These are phyloP conservation scores for Strongylocentrotus purpuratus DNA, from an alignment of 35 echinoderm and acorn worm species.

Conservation along the genomic window DNA sequence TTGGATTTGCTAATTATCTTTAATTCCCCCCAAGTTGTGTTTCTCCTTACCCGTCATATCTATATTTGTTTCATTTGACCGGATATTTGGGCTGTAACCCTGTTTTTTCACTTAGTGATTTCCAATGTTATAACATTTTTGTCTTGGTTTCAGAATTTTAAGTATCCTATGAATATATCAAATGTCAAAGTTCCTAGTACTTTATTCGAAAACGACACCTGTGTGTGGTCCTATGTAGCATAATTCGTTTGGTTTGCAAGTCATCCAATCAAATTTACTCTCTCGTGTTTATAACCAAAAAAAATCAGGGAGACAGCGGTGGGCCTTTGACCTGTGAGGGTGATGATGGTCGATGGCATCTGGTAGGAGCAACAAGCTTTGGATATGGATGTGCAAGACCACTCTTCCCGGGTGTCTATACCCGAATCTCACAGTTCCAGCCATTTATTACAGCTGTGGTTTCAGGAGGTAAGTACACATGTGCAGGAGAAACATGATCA, in stretches of 20 bases:
- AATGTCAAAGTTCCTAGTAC: too few species aligned
- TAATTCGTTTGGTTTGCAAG: background rate
- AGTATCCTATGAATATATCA: background rate
- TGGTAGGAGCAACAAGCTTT: conserved; percentile 60
- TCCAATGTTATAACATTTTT: too few species aligned
- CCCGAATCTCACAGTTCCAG: conserved; percentile 35
- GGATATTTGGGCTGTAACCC: too few species aligned
- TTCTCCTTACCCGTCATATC: too few species aligned
- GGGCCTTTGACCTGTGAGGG: conserved; percentile 66
- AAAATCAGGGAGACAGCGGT: conserved; percentile 69
- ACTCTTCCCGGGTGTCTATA: conserved; percentile 61
- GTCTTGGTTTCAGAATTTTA: background rate
- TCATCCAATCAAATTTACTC: background rate
- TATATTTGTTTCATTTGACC: too few species aligned
- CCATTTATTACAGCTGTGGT: background rate
- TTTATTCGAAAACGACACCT: background rate
- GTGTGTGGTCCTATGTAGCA: background rate
- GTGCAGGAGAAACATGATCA: too few species aligned
- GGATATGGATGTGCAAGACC: conserved; percentile 59
- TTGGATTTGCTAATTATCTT: too few species aligned
- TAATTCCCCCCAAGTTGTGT: too few species aligned
- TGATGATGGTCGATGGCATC: conserved; percentile 61
- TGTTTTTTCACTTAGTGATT: too few species aligned
- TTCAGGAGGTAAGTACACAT: too few species aligned
- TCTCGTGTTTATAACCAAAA: too few species aligned